Percentiles rank a stretch among this genome's conserved stretches.
These are phyloP conservation scores for Mionectes macconnelli DNA, from an alignment of 2,113 vertebrate genomes.

Conservation along the genomic window DNA sequence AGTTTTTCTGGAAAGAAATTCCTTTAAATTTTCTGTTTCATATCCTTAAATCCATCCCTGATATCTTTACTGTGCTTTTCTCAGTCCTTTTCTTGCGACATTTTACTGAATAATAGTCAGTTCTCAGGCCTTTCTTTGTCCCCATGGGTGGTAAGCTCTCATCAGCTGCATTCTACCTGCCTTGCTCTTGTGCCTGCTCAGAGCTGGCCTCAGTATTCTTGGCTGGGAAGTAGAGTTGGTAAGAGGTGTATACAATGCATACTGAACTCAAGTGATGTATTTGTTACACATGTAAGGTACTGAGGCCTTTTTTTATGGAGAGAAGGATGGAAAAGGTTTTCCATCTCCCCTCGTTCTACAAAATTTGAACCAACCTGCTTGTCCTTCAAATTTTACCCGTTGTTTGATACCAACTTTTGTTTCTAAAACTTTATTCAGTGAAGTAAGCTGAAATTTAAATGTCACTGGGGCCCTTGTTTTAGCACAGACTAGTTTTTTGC, in stretches of 20 bases:
- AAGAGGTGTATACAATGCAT: neutral
- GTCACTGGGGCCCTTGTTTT: neutral
- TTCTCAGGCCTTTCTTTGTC: neutral
- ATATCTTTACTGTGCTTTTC: neutral
- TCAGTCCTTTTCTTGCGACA: neutral
- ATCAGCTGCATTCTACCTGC: accelerated
- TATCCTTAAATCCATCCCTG: neutral
- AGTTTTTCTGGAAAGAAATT: neutral
- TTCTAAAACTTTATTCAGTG: neutral
- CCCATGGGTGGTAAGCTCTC: neutral
- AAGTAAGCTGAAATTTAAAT: neutral
- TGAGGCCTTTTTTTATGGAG: neutral
- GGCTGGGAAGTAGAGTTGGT: neutral
- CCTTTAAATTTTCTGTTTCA: neutral
- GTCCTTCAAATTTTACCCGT: neutral
- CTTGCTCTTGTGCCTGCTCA: neutral
- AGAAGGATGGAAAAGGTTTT: neutral
- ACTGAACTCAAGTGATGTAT: neutral
- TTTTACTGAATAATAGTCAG: neutral
- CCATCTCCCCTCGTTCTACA: neutral
- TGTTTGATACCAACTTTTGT: neutral
- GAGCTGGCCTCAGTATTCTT: neutral
- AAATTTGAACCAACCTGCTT: neutral
- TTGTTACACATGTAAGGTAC: accelerated
- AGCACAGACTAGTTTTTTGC: neutral